Evolutionary conservation across 2,797 vertebrate species (phyloP).

Genomic region (Clarias fuscus): DNA sequence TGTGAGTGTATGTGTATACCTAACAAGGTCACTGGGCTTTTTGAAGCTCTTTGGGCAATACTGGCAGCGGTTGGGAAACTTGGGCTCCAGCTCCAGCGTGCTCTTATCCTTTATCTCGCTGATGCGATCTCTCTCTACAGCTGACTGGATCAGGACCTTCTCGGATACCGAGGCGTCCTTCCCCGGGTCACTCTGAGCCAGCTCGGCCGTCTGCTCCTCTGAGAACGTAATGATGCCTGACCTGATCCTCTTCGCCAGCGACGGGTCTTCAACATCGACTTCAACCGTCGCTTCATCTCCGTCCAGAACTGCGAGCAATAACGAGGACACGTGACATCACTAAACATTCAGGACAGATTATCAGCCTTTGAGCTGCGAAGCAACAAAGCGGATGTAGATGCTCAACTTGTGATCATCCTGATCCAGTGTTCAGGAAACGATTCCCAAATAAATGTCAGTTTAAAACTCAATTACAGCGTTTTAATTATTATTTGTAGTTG

Average conservation of each 20-base stretch:
- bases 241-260: conserved; percentile 77
- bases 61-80: conserved; percentile 91
- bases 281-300: conserved; percentile 75
- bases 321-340: background rate
- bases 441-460: background rate
- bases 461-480: background rate
- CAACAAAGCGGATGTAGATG: background rate
- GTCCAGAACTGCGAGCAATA: conserved; percentile 57
- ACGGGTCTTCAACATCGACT: conserved; percentile 74
- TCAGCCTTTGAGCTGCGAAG: background rate
- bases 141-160: conserved; percentile 94
- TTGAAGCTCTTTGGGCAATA: conserved; percentile 99
- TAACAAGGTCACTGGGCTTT: conserved; percentile 96
- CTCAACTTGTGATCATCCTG: background rate
- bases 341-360: background rate
- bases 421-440: background rate
- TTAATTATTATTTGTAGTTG: background rate
- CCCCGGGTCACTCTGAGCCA: conserved; percentile 88
- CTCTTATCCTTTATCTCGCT: conserved; percentile 95
- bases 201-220: conserved; percentile 91
- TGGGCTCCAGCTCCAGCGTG: conserved; percentile 89
- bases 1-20: conserved; percentile 71
- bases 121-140: conserved; percentile 94
- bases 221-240: conserved; percentile 94
- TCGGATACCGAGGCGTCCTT: conserved; percentile 93